Conservation (phyloP, 2,888 invertebrate genomes). For the Xanthorhoe designata region DNA sequence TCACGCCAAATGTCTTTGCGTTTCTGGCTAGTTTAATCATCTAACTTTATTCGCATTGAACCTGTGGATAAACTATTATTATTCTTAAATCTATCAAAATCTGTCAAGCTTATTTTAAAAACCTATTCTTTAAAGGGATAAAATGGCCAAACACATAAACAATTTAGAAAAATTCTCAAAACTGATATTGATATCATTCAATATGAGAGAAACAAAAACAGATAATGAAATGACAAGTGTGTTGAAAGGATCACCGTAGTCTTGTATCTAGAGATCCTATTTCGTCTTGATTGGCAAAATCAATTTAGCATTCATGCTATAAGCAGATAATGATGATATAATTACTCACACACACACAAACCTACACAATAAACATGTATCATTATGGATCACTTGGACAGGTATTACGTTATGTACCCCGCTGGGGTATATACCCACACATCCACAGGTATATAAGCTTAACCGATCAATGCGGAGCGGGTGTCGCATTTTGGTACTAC, state of each 20-base stretch:
- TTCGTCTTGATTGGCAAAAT: conserved; percentile 8
- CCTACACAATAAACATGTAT: conserved; percentile 11
- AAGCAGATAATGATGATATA: conserved; percentile 23
- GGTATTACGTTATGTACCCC: conserved; percentile 23
- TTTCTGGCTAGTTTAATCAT: neutral
- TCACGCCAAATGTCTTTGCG: conserved; percentile 13
- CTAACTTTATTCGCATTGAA: neutral
- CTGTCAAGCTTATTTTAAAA: neutral
- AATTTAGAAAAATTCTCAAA: no score
- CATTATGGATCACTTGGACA: neutral
- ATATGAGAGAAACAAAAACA: neutral
- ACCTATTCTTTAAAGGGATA: no score
- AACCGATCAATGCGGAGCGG: conserved; percentile 29
- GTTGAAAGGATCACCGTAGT: neutral
- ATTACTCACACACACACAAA: conserved; percentile 24
- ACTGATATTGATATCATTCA: neutral
- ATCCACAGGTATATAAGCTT: conserved; percentile 28
- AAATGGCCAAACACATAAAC: no score
- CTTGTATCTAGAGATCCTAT: neutral
- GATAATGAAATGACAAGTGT: conserved; percentile 6
- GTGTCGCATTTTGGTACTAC: conserved; percentile 25
- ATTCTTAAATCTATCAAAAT: neutral
- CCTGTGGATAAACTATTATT: neutral
- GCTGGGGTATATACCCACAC: conserved; percentile 25
- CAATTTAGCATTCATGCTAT: conserved; percentile 13